These are phyloP conservation scores for Mastomys natalensis DNA, from an alignment of 2,113 vertebrate species.

Conservation along the genomic window DNA sequence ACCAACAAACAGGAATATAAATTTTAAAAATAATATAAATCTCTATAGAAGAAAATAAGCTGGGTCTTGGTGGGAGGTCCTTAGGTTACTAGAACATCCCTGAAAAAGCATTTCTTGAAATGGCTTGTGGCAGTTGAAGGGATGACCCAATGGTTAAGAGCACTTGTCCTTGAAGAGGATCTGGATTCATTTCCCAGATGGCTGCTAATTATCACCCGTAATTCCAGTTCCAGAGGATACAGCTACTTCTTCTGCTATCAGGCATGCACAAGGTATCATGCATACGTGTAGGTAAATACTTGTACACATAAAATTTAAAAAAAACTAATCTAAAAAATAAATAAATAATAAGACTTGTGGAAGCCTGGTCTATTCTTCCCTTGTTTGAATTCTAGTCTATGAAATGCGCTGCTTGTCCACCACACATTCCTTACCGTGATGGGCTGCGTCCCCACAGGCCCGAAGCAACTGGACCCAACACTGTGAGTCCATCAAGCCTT, in stretches of 20 bases:
- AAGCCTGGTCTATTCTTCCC: not conserved
- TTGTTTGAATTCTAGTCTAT: not conserved
- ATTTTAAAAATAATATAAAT: not conserved
- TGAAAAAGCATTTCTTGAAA: not conserved
- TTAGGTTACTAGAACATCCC: not conserved
- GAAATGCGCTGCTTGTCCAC: not conserved
- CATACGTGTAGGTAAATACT: not conserved
- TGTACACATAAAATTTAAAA: not conserved
- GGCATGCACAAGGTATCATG: not conserved
- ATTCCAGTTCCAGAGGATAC: not conserved
- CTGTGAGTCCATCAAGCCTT: not conserved
- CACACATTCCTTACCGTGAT: accelerated
- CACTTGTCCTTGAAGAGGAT: not conserved
- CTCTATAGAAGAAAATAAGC: too few species aligned
- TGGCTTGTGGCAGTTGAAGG: not conserved
- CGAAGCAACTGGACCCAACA: not conserved
- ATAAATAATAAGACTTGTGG: not conserved
- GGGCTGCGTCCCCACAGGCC: not conserved
- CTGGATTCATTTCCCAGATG: not conserved
- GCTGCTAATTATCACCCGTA: not conserved
- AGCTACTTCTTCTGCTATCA: not conserved
- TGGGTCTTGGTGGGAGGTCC: not conserved
- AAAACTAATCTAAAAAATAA: not conserved
- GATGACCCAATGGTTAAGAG: not conserved
- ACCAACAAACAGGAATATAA: not conserved